phyloP scores from a whole-genome alignment of 1,140 invertebrate species.

The Micrasema longulum region DNA sequence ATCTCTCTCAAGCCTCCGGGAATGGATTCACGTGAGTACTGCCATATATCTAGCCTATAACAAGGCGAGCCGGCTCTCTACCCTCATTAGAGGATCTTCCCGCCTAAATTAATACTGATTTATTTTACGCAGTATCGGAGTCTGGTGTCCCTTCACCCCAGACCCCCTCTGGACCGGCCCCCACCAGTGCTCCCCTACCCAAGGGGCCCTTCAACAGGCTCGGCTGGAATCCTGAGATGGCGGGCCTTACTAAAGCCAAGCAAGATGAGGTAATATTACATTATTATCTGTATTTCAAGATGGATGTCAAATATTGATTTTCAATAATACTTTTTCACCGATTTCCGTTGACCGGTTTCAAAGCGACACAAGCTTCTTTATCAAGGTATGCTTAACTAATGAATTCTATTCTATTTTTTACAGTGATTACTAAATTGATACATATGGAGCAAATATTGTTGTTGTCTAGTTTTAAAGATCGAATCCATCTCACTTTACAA shows the following conservation, averaged over 20 bases:
- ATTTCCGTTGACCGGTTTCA: too few relatives aligned
- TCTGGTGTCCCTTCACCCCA: conserved; percentile 43
- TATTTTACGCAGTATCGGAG: conserved; percentile 36
- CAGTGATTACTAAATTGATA: too few relatives aligned
- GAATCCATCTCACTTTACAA: too few relatives aligned
- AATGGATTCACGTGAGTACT: conserved; percentile 88
- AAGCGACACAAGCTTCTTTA: too few relatives aligned
- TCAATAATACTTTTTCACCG: neutral
- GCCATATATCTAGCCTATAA: conserved; percentile 7
- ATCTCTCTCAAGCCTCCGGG: conserved; percentile 86
- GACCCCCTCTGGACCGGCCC: conserved; percentile 11
- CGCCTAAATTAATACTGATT: too few relatives aligned
- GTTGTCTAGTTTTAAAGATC: too few relatives aligned
- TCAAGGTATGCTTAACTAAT: too few relatives aligned
- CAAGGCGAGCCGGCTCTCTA: too few relatives aligned
- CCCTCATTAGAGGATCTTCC: too few relatives aligned
- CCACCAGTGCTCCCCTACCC: neutral
- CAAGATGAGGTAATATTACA: conserved; percentile 69
- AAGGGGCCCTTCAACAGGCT: conserved; percentile 64
- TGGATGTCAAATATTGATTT: neutral
- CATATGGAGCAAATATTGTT: too few relatives aligned
- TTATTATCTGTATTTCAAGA: neutral
- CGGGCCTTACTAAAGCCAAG: conserved; percentile 68
- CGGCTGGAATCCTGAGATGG: conserved; percentile 69
- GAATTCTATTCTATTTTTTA: too few relatives aligned